Evolutionary conservation across 2,113 vertebrate genomes (phyloP).

Genomic region (Oceanodroma tethys): DNA sequence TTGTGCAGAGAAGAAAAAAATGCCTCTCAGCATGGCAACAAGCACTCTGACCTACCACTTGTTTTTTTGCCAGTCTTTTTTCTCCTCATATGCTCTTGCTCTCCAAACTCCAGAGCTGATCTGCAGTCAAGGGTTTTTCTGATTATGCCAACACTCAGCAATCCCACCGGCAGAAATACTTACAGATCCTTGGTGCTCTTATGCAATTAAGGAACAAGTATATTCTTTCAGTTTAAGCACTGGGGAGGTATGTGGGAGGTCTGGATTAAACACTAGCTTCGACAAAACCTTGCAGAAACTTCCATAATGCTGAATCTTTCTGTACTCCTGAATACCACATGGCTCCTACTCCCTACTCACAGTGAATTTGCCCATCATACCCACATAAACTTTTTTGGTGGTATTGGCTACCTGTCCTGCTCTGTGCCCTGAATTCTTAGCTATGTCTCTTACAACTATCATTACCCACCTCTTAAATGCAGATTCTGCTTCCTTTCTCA

Average conservation of each 20-base stretch:
- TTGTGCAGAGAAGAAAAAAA: neutral
- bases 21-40: neutral
- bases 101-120: neutral
- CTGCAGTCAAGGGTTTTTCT: constrained; percentile 2
- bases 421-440: neutral
- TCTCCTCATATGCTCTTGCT: neutral
- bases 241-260: neutral
- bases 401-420: neutral
- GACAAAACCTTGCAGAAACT: neutral
- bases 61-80: neutral
- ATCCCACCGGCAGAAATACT: neutral
- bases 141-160: neutral
- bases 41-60: neutral
- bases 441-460: neutral
- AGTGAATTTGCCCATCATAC: neutral
- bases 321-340: neutral
- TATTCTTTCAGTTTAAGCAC: neutral
- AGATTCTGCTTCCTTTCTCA: neutral
- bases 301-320: neutral
- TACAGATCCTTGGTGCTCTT: neutral
- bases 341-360: neutral
- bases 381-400: neutral
- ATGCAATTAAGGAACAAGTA: constrained; percentile 15
- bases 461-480: neutral
- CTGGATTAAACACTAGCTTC: neutral